These are phyloP conservation scores for Drosophila albomicans DNA, from an alignment of 1,140 invertebrate species.

Conservation along the genomic window DNA sequence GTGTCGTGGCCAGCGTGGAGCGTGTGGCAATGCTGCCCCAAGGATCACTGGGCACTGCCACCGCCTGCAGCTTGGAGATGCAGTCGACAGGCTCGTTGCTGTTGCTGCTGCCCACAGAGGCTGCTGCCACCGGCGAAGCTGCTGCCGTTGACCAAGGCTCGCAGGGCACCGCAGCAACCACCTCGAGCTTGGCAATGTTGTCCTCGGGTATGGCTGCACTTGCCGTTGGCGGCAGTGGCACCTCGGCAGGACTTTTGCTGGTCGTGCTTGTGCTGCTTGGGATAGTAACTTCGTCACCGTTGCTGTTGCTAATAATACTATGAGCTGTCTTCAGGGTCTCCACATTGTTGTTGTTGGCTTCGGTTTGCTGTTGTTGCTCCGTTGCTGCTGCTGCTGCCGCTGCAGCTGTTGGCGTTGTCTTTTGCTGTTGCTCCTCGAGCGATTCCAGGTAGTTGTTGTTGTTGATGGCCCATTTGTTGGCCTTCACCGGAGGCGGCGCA, in stretches of 20 bases:
- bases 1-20: conserved; percentile 85
- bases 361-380: conserved; percentile 48
- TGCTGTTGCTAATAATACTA: conserved; percentile 80
- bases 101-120: conserved; percentile 21
- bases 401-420: conserved; percentile 33
- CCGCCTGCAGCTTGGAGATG: conserved; percentile 85
- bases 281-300: conserved; percentile 83
- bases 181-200: conserved; percentile 85
- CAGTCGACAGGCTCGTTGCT: conserved; percentile 72
- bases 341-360: conserved; percentile 65
- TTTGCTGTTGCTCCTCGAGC: conserved; percentile 68
- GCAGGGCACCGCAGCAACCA: conserved; percentile 75
- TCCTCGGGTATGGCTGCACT: conserved; percentile 84
- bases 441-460: conserved; percentile 84
- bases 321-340: conserved; percentile 48
- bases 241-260: conserved; percentile 68
- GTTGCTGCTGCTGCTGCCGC: conserved; percentile 21
- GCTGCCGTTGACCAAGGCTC: conserved; percentile 71
- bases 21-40: conserved; percentile 85
- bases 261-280: not conserved
- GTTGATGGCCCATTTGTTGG: conserved; percentile 85
- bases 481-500: conserved; percentile 85
- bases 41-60: conserved; percentile 86
- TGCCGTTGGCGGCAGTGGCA: conserved; percentile 77
- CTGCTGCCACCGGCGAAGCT: conserved; percentile 28